Evolutionary conservation across 2,113 vertebrate genomes (phyloP), one percentile per base, ranked within the genome.

Genomic region (Athene noctua): DNA sequence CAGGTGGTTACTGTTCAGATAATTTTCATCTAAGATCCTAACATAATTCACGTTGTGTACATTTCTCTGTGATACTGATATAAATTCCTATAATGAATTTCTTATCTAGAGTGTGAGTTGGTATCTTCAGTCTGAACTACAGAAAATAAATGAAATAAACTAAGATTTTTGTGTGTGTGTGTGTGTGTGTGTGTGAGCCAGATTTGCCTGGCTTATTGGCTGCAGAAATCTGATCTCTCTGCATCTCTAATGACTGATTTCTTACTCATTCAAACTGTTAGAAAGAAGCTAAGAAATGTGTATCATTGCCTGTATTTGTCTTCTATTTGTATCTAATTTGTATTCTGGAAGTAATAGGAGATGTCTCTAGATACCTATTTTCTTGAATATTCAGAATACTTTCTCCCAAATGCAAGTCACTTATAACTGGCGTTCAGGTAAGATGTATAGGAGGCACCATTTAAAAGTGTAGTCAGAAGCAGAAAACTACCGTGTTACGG

Each of bases 1-100:
- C n/a, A 59, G 9, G 12, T 49, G 13, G 21, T 55, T 71, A 12
- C 29, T 59, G 29, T 42, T 71, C 14, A 30, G 16, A 46, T 44
- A 46, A 46, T 46, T 46, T 46, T 46, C 44, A 7, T 46, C 44
- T 46, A 42, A 42, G 42, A 17, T 46, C 44, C 44, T 46, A 46
- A 46, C 44, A 46, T 18, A 46, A 46, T 46, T 46, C 40, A n/a
- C 23, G 7, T 55, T 0, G 0, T 20, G 5, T n/a, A 19, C 7
- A 5, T 72, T 77, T 71, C 8, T 70, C 34, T 73, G 25, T 26
- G 62, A 57, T 57, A 15, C 4, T 29, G 3, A 10, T 47, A 30
- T 18, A 6, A 85, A 55, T 23, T 47, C 20, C 66, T 44, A 46
- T 11, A 0, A 10, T 29, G 14, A 40, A 26, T 77, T 71, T 61